Evolutionary conservation across 2,888 invertebrate species (phyloP).

Genomic region (Frankliniella fusca): DNA sequence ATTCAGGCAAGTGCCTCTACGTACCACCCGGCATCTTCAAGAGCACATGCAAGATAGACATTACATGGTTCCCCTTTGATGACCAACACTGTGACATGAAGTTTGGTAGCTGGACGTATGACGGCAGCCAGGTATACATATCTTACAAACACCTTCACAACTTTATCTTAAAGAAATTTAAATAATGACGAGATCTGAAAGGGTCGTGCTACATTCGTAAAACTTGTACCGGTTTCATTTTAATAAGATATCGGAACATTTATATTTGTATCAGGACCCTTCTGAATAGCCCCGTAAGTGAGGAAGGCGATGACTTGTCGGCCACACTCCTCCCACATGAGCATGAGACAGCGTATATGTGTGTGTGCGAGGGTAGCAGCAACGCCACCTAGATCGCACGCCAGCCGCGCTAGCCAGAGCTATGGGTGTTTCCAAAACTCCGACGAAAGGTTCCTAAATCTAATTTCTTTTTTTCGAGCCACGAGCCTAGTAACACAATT

Average conservation of each 20-base stretch:
- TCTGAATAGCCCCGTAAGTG: not conserved
- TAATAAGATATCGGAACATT: too few relatives aligned
- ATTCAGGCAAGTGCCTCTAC: constrained; percentile 98
- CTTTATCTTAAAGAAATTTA: not conserved
- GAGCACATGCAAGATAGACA: constrained; percentile 99
- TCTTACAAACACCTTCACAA: constrained; percentile 29
- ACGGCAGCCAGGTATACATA: constrained; percentile 83
- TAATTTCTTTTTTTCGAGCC: not conserved
- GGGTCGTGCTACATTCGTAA: not conserved
- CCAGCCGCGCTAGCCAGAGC: not conserved
- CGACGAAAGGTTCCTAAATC: not conserved
- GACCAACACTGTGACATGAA: constrained; percentile 99
- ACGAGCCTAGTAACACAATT: not conserved
- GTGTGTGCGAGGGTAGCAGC: constrained; percentile 14
- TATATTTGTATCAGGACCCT: not conserved
- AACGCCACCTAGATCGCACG: not conserved
- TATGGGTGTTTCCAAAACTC: constrained; percentile 1
- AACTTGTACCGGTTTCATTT: not conserved
- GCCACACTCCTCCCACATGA: constrained; percentile 24
- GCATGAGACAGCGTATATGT: constrained; percentile 3
- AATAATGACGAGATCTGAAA: not conserved
- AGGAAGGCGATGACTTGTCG: constrained; percentile 5
- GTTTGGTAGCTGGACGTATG: constrained; percentile 99
- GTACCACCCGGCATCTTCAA: constrained; percentile 99
- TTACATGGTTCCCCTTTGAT: constrained; percentile 99